Evolutionary conservation across 1,140 invertebrate genomes (phyloP).

Genomic region (Acyrthosiphon pisum): DNA sequence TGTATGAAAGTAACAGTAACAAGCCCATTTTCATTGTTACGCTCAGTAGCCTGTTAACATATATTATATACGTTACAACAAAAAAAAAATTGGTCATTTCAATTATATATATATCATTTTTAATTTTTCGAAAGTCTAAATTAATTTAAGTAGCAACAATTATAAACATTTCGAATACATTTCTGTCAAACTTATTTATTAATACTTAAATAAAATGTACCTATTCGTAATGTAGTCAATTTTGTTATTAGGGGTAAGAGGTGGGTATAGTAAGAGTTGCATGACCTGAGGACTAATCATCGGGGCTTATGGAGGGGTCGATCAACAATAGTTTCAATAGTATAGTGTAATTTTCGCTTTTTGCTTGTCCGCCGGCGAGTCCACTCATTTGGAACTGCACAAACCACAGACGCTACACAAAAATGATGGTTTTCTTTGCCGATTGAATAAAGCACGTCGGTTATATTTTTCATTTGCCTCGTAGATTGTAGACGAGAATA

Average conservation of each 20-base stretch:
- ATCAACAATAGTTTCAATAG: background rate
- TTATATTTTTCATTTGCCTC: conserved; percentile 17
- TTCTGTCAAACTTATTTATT: background rate
- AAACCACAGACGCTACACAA: conserved; percentile 36
- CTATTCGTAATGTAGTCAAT: background rate
- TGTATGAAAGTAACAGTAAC: conserved; percentile 56
- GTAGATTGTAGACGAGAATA: background rate
- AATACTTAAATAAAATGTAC: background rate
- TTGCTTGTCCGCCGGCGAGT: conserved; percentile 4
- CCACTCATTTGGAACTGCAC: conserved; percentile 39
- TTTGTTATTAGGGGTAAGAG: background rate
- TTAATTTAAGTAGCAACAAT: conserved; percentile 7
- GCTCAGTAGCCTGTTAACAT: conserved; percentile 55
- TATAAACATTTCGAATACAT: background rate
- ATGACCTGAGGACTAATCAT: conserved; percentile 22
- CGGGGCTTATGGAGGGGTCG: background rate
- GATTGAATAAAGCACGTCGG: conserved; percentile 28
- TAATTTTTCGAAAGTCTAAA: conserved; percentile 50
- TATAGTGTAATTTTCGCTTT: conserved; percentile 40
- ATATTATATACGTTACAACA: conserved; percentile 40
- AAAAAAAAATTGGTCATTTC: conserved; percentile 26
- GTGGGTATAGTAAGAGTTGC: conserved; percentile 14
- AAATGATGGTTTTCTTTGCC: conserved; percentile 41
- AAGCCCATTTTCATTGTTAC: conserved; percentile 52
- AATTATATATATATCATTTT: conserved; percentile 18